Evolutionary conservation across 1,140 invertebrate species (phyloP).

Genomic region (Drosophila novamexicana): DNA sequence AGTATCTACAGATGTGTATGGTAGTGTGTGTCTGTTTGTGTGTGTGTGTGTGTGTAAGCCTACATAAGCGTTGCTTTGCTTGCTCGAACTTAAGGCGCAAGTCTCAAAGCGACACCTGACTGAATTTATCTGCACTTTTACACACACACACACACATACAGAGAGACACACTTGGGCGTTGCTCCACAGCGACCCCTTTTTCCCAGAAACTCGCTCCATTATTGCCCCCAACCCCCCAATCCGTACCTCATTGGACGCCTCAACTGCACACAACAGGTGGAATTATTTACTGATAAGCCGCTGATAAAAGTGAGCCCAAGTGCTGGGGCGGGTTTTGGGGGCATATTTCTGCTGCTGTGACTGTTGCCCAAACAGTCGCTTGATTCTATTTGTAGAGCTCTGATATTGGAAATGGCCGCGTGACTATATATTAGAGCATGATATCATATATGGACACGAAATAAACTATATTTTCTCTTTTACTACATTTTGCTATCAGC

Average conservation of each 20-base stretch:
- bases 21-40: not conserved
- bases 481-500: not conserved
- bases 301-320: conserved; percentile 64
- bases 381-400: conserved; percentile 36
- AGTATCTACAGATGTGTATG: conserved; percentile 26
- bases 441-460: conserved; percentile 5
- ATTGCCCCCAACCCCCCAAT: not conserved
- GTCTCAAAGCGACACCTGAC: conserved; percentile 52
- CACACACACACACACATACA: conserved; percentile 35
- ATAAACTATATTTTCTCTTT: not conserved
- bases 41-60: not conserved
- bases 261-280: conserved; percentile 70
- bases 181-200: conserved; percentile 23
- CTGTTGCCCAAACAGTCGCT: conserved; percentile 39
- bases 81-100: conserved; percentile 20
- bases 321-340: conserved; percentile 37
- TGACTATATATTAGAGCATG: not conserved
- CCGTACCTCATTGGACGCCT: not conserved
- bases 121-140: conserved; percentile 58
- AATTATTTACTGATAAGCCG: conserved; percentile 82
- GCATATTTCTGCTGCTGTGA: conserved; percentile 32
- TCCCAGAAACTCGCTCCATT: not conserved
- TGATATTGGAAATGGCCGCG: conserved; percentile 14
- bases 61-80: conserved; percentile 54
- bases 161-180: conserved; percentile 32